Conservation (phyloP, 2,797 vertebrate genomes). For the Amniataba percoides region DNA sequence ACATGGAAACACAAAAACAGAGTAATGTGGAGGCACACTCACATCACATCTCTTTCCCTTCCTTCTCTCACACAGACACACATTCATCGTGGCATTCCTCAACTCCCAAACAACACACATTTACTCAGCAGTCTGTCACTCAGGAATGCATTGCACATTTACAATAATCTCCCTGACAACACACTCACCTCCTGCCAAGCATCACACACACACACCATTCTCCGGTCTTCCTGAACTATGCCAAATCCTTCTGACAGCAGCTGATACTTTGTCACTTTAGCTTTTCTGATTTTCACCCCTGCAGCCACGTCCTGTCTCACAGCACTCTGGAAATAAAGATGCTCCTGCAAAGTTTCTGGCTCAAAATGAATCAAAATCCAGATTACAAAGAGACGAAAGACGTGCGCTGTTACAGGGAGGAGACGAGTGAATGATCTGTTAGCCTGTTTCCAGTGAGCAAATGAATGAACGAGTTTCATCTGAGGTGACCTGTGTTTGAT, state of each 20-base stretch:
- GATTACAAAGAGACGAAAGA: conserved; percentile 14
- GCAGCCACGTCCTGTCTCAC: conserved; percentile 37
- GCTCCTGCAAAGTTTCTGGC: conserved; percentile 2
- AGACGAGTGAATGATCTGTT: neutral
- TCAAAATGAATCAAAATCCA: conserved; percentile 26
- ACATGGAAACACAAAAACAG: conserved; percentile 23
- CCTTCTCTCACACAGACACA: conserved; percentile 45
- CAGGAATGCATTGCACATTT: conserved; percentile 56
- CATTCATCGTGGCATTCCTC: conserved; percentile 14
- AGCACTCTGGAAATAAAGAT: neutral
- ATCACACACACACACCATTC: conserved; percentile 8
- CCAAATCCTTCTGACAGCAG: conserved; percentile 50
- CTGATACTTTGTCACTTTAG: conserved; percentile 53
- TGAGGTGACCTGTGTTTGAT: neutral
- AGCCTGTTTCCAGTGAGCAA: conserved; percentile 8
- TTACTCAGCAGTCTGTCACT: conserved; percentile 56
- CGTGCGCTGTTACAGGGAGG: neutral
- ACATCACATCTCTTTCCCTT: conserved; percentile 14
- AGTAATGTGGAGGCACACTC: neutral
- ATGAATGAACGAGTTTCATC: conserved; percentile 30
- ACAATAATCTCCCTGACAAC: conserved; percentile 61
- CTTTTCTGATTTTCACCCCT: conserved; percentile 24
- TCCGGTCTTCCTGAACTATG: conserved; percentile 18
- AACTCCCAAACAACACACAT: conserved; percentile 31
- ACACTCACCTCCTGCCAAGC: conserved; percentile 48